Evolutionary conservation across 2,113 vertebrate species (phyloP).

Genomic region (Amblyopsis rosae): DNA sequence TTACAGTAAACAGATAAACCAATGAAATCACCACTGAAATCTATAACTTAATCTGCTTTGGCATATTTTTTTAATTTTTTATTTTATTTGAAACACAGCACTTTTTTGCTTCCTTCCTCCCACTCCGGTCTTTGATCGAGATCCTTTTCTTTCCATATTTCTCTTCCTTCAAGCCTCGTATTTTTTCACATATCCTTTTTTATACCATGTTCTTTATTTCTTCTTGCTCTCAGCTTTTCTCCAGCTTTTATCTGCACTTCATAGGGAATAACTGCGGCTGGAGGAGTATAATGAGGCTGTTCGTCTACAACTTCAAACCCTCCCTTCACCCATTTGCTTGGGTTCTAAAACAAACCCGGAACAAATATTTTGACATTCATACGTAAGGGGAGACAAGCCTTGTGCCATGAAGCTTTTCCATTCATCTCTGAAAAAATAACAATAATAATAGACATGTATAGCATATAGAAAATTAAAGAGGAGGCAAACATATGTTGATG

Average conservation of each 20-base stretch:
- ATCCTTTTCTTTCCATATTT: conserved; percentile 55
- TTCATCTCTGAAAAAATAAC: conserved; percentile 40
- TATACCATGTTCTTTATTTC: conserved; percentile 57
- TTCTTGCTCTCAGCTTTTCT: conserved; percentile 72
- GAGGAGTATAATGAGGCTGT: conserved; percentile 80
- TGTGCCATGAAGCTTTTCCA: conserved; percentile 47
- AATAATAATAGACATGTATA: conserved; percentile 20
- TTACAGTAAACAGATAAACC: conserved; percentile 50
- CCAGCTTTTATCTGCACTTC: conserved; percentile 78
- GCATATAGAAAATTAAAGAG: conserved; percentile 33
- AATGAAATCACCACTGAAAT: conserved; percentile 46
- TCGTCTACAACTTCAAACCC: conserved; percentile 77
- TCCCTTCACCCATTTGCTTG: conserved; percentile 61
- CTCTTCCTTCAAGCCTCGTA: conserved; percentile 63
- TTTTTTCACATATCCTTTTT: conserved; percentile 45
- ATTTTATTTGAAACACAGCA: conserved; percentile 59
- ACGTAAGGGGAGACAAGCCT: conserved; percentile 57
- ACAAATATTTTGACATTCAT: conserved; percentile 80
- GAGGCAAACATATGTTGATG: conserved; percentile 42
- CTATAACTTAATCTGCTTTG: conserved; percentile 64
- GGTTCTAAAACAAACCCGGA: conserved; percentile 73
- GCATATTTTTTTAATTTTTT: conserved; percentile 55
- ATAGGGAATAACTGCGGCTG: conserved; percentile 76
- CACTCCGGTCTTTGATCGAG: conserved; percentile 64
- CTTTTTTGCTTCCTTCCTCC: conserved; percentile 43